Evolutionary conservation across 2,888 invertebrate genomes (phyloP), one percentile per base, ranked within the genome.

Genomic region (Octodonta nipae): DNA sequence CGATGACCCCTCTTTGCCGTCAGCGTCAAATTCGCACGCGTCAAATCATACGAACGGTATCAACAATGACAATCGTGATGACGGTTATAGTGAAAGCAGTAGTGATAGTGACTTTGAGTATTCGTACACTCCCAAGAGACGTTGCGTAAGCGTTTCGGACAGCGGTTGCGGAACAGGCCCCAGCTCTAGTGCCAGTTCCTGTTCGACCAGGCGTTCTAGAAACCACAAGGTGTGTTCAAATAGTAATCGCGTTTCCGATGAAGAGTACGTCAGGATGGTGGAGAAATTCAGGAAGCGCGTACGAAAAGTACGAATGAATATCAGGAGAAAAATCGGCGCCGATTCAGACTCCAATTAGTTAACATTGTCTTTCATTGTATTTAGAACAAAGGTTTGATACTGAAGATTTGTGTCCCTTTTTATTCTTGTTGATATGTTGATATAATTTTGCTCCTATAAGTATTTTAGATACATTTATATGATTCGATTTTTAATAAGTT

Each of bases 331-430:
- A 46, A 68, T 75, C 56, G 61, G 57, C 16, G 71, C 54, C 15
- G 74, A 75, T 41, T 75, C 76, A 0, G 77, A 77, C 52, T 76
- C 75, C 28, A 75, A 75, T 55, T 67, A n/a, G n/a, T n/a, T n/a
- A n/a, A n/a, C n/a, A n/a, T n/a, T n/a, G n/a, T n/a, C n/a, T n/a
- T n/a, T n/a, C n/a, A n/a, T n/a, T n/a, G n/a, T n/a, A n/a, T n/a
- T n/a, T n/a, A n/a, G n/a, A n/a, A n/a, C n/a, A n/a, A n/a, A n/a
- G n/a, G n/a, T n/a, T n/a, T n/a, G n/a, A n/a, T n/a, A n/a, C n/a
- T n/a, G n/a, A n/a, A n/a, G n/a, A n/a, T n/a, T n/a, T n/a, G n/a
- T n/a, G n/a, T n/a, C n/a, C n/a, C n/a, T n/a, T n/a, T n/a, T n/a
- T n/a, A n/a, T n/a, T n/a, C n/a, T n/a, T n/a, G n/a, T n/a, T n/a